A percentile compares a stretch with the other conserved stretches of the same genome.
These are phyloP conservation scores for Rhopalosiphum maidis DNA, from an alignment of 1,140 invertebrate genomes.

Conservation along the genomic window DNA sequence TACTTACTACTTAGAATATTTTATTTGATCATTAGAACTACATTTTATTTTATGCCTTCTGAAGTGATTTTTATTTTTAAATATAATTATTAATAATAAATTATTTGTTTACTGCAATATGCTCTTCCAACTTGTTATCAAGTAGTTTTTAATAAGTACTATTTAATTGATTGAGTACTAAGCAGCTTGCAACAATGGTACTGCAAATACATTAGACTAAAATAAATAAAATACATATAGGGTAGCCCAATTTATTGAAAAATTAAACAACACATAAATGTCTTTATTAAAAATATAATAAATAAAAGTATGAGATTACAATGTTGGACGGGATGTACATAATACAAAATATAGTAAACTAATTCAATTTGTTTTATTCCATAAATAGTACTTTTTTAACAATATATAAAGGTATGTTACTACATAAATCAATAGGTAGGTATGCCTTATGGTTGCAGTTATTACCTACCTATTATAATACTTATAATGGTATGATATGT, in stretches of 20 bases:
- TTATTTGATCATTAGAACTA: no score
- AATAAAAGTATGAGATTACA: slow-evolving; percentile 28
- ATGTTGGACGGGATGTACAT: neutral
- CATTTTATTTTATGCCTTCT: neutral
- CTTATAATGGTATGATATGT: slow-evolving; percentile 49
- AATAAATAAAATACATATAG: neutral
- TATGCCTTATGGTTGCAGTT: neutral
- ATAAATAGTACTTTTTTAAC: neutral
- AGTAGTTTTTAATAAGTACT: no score
- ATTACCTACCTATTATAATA: slow-evolving; percentile 38
- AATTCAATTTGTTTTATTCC: neutral
- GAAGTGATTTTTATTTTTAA: neutral
- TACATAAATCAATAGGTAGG: slow-evolving; percentile 25
- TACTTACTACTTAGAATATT: no score
- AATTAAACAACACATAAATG: neutral
- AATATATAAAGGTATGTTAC: neutral
- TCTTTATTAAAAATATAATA: slow-evolving; percentile 12
- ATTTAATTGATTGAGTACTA: neutral
- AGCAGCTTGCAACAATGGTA: neutral
- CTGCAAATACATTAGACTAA: neutral
- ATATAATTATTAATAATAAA: neutral
- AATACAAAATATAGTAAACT: neutral
- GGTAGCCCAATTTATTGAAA: neutral
- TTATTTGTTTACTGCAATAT: neutral
- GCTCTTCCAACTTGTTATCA: neutral